Base-by-base conservation (phyloP, 92 coral and sea anemone species). In the Bergia sp. region DNA sequence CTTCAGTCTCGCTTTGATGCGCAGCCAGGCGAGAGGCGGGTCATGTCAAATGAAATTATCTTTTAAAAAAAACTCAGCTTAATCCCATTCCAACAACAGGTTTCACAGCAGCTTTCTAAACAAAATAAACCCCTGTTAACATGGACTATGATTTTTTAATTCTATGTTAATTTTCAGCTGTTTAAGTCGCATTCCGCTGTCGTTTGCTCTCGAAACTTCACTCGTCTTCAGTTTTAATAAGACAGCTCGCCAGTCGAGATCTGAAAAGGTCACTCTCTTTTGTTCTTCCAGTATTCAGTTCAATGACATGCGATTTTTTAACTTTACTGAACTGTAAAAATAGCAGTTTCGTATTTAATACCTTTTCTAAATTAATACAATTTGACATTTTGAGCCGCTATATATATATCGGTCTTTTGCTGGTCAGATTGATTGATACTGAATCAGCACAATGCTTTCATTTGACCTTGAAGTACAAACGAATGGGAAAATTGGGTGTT, bases 1-100 rank as follows among this genome's bases (percentile, higher is more conserved):
- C 64, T 44, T 45, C 43, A 84, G 87, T 84, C 87, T 84, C 87
- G 87, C 2, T 84, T 73, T 84, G 79, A 73, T 84, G 87, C 77
- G n/a, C 58, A 38, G 55, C 86, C 44, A 82, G 15, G 42, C 8
- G 64, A 4, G 77, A 79, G 66, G 64, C 66, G 64, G 64, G 20
- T 76, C 50, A 29, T 29, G 29, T 29, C 29, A 29, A 29, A 29
- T 29, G 0, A 29, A 29, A 29, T 29, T 29, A 29, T 29, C 29
- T 29, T 29, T 29, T 29, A 29, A 29, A 29, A 29, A 29, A 29
- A 29, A 29, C 0, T 29, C 29, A 29, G 0, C 5, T 76, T 76
- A 76, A 76, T 76, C 80, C 80, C 80, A 75, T 40, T 41, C 50
- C 45, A 75, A 39, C 37, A 37, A 75, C 79, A 73, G 7, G 2